phyloP scores from a whole-genome alignment of 2,888 invertebrate species.

The Dicyrtomina minuta region DNA sequence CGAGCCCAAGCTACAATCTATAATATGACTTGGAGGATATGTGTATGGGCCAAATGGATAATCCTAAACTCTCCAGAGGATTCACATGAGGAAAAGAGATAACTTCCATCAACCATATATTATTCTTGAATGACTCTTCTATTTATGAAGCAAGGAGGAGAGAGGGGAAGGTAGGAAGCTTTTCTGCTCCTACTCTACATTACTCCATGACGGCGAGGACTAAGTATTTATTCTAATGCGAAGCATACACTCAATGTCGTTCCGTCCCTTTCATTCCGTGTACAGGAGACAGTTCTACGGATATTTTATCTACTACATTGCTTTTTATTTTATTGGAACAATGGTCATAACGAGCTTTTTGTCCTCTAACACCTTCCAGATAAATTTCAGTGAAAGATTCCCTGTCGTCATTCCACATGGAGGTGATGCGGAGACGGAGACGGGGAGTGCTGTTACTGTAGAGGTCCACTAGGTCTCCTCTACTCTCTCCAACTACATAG shows the following conservation, averaged over 20 bases:
- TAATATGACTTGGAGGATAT: constrained; percentile 24
- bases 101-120: constrained; percentile 44
- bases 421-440: background rate
- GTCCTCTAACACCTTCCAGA: constrained; percentile 27
- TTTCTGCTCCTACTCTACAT: too few relatives aligned
- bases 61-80: constrained; percentile 33
- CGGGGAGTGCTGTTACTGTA: too few relatives aligned
- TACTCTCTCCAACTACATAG: background rate
- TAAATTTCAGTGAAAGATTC: constrained; percentile 14
- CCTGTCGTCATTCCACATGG: too few relatives aligned
- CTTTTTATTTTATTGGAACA: constrained; percentile 32
- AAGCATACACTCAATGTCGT: constrained; percentile 15
- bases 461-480: background rate
- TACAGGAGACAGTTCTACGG: background rate
- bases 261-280: too few relatives aligned
- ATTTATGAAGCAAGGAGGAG: constrained; percentile 37
- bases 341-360: constrained; percentile 2
- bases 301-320: constrained; percentile 14
- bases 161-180: constrained; percentile 16
- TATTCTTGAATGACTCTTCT: constrained; percentile 39
- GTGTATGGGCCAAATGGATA: constrained; percentile 36
- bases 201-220: background rate
- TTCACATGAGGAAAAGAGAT: constrained; percentile 26
- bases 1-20: too few relatives aligned
- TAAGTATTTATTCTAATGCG: constrained; percentile 24